Percentiles rank a stretch among this genome's conserved stretches.
phyloP scores from a whole-genome alignment of 2,797 vertebrate genomes.

The Trematomus bernacchii region DNA sequence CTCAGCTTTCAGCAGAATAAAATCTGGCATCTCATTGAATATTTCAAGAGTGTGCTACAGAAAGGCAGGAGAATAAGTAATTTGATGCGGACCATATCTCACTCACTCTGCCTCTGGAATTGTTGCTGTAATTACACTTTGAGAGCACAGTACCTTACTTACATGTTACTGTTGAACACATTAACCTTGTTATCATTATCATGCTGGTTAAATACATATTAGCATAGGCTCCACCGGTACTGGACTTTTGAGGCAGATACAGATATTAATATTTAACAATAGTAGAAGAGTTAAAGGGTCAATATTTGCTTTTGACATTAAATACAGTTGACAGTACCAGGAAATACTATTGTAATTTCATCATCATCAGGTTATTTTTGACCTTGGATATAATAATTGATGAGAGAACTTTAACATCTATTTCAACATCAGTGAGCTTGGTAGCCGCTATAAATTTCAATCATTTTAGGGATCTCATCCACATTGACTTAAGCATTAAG shows the following conservation, averaged over 20 bases:
- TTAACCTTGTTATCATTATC: conserved; percentile 16
- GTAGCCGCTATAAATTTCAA: background rate
- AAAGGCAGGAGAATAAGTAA: conserved; percentile 35
- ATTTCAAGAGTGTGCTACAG: conserved; percentile 36
- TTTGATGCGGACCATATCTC: conserved; percentile 33
- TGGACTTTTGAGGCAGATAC: background rate
- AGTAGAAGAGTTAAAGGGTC: background rate
- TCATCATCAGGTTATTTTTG: background rate
- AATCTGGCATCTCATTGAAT: conserved; percentile 43
- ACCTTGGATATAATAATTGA: background rate
- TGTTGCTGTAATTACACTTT: conserved; percentile 46
- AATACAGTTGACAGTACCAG: background rate
- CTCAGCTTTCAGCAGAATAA: conserved; percentile 56
- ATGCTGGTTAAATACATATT: conserved; percentile 24
- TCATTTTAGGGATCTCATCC: background rate
- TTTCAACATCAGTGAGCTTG: background rate
- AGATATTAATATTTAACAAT: conserved; percentile 12
- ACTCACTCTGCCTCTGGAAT: conserved; percentile 35
- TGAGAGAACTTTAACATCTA: background rate
- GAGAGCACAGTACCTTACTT: conserved; percentile 33
- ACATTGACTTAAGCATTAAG: background rate
- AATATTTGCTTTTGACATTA: background rate
- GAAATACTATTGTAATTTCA: background rate
- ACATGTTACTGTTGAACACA: conserved; percentile 28
- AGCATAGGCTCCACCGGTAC: background rate